phyloP scores from a whole-genome alignment of 1,140 invertebrate genomes.

The Oncopeltus fasciatus region DNA sequence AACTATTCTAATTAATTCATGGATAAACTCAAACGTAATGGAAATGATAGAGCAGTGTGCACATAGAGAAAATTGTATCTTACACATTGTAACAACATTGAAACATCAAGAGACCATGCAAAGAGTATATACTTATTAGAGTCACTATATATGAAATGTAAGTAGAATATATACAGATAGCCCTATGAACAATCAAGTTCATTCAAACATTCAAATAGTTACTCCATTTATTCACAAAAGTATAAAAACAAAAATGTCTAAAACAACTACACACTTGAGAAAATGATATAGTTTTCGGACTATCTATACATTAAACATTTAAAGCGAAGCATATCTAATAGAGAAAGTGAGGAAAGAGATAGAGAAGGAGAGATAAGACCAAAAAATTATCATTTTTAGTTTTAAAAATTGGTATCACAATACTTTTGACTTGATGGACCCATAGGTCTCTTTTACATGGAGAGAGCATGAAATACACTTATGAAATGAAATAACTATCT shows the following conservation, averaged over 20 bases:
- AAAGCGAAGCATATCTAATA: constrained; percentile 17
- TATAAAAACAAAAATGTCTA: too few relatives aligned
- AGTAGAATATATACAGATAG: neutral
- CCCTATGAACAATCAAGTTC: neutral
- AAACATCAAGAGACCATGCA: constrained; percentile 18
- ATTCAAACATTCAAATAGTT: too few relatives aligned
- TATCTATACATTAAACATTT: constrained; percentile 8
- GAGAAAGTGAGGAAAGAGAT: constrained; percentile 11
- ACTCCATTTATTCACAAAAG: too few relatives aligned
- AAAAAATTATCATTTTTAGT: constrained; percentile 19
- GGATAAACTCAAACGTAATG: too few relatives aligned
- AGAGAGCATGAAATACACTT: constrained; percentile 1
- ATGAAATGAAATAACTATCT: constrained; percentile 11
- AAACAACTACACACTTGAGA: too few relatives aligned
- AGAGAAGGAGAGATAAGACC: constrained; percentile 18
- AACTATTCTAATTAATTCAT: too few relatives aligned
- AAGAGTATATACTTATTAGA: neutral
- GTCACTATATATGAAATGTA: neutral
- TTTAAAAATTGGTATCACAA: constrained; percentile 24
- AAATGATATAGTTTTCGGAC: neutral
- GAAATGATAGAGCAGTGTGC: constrained; percentile 5
- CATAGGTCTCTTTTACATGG: constrained; percentile 14
- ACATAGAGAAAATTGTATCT: constrained; percentile 1
- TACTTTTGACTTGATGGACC: constrained; percentile 23
- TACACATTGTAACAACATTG: constrained; percentile 18